Percentiles rank a stretch among this genome's conserved stretches.
Evolutionary conservation across 2,797 vertebrate genomes (phyloP).

Genomic region (Cetoscarus ocellatus): DNA sequence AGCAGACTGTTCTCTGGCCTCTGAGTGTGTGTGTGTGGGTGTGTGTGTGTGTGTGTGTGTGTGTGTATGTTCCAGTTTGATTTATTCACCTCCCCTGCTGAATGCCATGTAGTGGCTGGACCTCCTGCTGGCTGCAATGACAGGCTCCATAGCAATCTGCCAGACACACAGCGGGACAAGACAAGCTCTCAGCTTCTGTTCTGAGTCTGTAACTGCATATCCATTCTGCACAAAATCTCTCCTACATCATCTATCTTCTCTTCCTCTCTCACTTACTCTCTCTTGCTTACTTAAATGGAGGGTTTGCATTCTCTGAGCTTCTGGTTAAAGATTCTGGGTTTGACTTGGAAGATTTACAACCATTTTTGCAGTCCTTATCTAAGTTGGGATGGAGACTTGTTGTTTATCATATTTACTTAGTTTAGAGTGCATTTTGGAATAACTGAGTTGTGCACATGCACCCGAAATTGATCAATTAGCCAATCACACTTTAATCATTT

Average conservation of each 20-base stretch:
- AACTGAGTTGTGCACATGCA: neutral
- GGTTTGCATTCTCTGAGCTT: constrained; percentile 40
- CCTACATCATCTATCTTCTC: constrained; percentile 42
- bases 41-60: constrained; percentile 53
- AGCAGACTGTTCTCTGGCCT: constrained; percentile 58
- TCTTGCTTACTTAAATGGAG: constrained; percentile 6
- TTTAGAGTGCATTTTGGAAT: no score
- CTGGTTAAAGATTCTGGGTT: constrained; percentile 17
- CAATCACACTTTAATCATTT: neutral
- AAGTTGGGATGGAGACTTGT: neutral
- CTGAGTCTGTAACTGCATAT: constrained; percentile 68
- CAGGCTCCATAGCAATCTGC: constrained; percentile 83
- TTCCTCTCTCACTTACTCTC: constrained; percentile 5
- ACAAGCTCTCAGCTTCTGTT: constrained; percentile 79
- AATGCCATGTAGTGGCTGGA: constrained; percentile 80
- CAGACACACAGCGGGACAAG: constrained; percentile 82
- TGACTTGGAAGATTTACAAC: constrained; percentile 16
- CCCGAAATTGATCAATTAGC: neutral
- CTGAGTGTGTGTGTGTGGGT: no score
- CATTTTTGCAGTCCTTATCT: neutral
- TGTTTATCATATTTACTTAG: neutral
- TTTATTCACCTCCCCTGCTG: constrained; percentile 81
- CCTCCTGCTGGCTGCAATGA: constrained; percentile 78
- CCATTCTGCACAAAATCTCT: constrained; percentile 63
- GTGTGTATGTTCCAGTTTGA: constrained; percentile 81